phyloP scores from a whole-genome alignment of 2,888 invertebrate species.

The Ennomos quercinarius region DNA sequence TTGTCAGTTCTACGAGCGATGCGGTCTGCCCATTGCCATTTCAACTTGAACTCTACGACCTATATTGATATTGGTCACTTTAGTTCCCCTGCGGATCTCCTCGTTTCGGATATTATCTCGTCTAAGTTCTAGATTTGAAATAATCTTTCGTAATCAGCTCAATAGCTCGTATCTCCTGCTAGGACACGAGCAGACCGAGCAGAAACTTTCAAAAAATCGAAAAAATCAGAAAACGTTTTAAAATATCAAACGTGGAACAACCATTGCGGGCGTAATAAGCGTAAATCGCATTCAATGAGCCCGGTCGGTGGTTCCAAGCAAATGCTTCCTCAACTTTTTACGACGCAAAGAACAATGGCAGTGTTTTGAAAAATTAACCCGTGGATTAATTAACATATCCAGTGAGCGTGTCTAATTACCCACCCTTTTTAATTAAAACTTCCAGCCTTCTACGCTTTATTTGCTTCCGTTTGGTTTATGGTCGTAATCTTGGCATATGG shows the following conservation, averaged over 20 bases:
- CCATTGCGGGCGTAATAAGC: constrained; percentile 21
- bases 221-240: background rate
- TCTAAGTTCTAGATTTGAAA: too few species aligned
- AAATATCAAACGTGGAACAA: constrained; percentile 7
- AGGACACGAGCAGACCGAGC: too few species aligned
- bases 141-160: too few species aligned
- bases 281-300: constrained; percentile 23
- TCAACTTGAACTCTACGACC: too few species aligned
- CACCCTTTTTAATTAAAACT: constrained; percentile 81
- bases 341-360: constrained; percentile 72
- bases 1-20: too few species aligned
- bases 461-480: constrained; percentile 58
- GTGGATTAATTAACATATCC: constrained; percentile 82
- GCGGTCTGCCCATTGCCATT: too few species aligned
- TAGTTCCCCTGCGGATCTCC: too few species aligned
- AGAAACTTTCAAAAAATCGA: too few species aligned
- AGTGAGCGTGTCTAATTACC: constrained; percentile 79
- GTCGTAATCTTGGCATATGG: constrained; percentile 19
- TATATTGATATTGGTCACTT: too few species aligned
- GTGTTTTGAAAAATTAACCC: constrained; percentile 79
- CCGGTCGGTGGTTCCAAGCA: constrained; percentile 41
- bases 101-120: too few species aligned
- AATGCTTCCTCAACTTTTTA: constrained; percentile 64
- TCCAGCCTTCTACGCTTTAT: constrained; percentile 71
- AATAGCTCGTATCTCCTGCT: too few species aligned